Evolutionary conservation across 1,140 invertebrate genomes (phyloP), one percentile per base, ranked within the genome.

Genomic region (Drepana arcuata): DNA sequence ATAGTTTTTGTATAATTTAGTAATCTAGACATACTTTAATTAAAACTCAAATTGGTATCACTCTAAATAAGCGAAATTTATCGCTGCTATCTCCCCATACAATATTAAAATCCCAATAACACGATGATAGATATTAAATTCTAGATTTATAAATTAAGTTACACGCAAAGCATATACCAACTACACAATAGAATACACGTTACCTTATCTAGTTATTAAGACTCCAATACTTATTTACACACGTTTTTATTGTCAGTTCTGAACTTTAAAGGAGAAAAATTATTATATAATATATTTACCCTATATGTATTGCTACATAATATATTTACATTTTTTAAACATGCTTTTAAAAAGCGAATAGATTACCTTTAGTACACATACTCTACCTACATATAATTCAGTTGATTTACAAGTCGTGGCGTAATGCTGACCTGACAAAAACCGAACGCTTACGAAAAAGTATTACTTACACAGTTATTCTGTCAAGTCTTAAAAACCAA

Each of bases 161-260:
- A 21, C 9, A 21, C 18, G 9, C 18, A 21, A 21, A 21, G 9
- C 4, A 5, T 21, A 5, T 4, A 26, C n/a, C n/a, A 26, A 2
- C 6, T n/a, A 26, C n/a, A n/a, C n/a, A n/a, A n/a, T n/a, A n/a
- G n/a, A n/a, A n/a, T n/a, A n/a, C n/a, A n/a, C n/a, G n/a, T n/a
- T n/a, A n/a, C n/a, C n/a, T n/a, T 4, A 26, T 26, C 4, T 6
- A 26, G n/a, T 2, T n/a, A 7, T 26, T 26, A n/a, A 26, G 2
- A 26, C 2, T 10, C 4, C 10, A 21, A 53, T 38, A 49, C 49
- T 58, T 62, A 65, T 72, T 41, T 69, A 73, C 66, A 68, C 46
- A 47, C 2, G 42, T 64, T 45, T 66, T 77, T 80, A 80, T 80
- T 80, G 75, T 80, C 77, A 74, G 69, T 78, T 81, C 67, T 68